Evolutionary conservation across 2,797 vertebrate genomes (phyloP).

Genomic region (Rhinichthys osculus): DNA sequence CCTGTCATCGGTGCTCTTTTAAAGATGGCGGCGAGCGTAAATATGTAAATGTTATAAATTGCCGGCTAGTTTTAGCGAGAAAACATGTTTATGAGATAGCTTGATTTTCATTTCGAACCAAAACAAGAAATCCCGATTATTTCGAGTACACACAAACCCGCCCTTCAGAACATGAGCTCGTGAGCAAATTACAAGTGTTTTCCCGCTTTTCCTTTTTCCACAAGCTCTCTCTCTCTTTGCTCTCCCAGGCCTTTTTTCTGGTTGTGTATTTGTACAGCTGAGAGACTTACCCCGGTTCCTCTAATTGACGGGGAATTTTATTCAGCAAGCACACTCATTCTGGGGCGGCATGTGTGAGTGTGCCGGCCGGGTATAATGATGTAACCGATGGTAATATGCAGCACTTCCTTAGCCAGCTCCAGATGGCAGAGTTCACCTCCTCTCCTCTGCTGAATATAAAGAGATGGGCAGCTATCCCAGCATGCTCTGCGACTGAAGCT

Average conservation of each 20-base stretch:
- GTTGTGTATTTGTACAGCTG: constrained; percentile 41
- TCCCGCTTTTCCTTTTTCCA: neutral
- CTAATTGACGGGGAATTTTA: constrained; percentile 44
- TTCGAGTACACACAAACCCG: constrained; percentile 22
- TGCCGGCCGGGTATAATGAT: constrained; percentile 34
- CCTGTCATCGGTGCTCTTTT: neutral
- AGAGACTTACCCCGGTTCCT: constrained; percentile 25
- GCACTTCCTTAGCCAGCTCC: constrained; percentile 35
- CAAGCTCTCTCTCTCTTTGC: neutral
- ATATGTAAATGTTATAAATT: constrained; percentile 10
- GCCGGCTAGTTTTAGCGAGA: neutral
- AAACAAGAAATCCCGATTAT: constrained; percentile 24
- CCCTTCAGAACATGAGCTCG: constrained; percentile 34
- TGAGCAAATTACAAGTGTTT: constrained; percentile 52
- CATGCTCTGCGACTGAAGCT: constrained; percentile 24
- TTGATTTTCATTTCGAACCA: constrained; percentile 30
- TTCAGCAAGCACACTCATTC: constrained; percentile 34
- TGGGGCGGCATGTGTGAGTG: neutral
- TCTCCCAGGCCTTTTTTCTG: constrained; percentile 20
- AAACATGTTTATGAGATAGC: neutral
- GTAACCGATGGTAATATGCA: constrained; percentile 44
- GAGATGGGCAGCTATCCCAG: neutral
- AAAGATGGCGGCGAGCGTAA: neutral
- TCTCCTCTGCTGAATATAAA: constrained; percentile 11
- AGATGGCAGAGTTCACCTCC: constrained; percentile 40